These are phyloP conservation scores for Phylloscopus whistleri DNA, from an alignment of 2,113 vertebrate species.

Conservation along the genomic window DNA sequence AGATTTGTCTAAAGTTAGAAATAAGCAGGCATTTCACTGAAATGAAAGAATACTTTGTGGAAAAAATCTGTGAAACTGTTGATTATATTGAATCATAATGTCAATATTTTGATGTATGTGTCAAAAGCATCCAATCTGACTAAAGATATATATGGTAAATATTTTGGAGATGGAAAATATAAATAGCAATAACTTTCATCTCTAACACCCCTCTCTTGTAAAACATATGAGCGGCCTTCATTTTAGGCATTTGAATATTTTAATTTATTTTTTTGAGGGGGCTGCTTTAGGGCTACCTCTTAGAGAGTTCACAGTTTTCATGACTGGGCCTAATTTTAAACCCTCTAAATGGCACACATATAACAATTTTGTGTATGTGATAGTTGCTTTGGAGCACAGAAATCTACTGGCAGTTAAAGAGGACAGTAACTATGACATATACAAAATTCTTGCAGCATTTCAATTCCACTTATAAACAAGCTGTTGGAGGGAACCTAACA, in stretches of 20 bases:
- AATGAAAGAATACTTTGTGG: not conserved
- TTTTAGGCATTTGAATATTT: not conserved
- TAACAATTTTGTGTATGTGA: not conserved
- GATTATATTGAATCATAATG: not conserved
- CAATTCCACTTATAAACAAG: not conserved
- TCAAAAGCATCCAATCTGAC: not conserved
- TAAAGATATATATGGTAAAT: not conserved
- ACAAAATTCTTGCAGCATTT: not conserved
- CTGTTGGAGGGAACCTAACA: not conserved
- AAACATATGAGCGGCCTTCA: not conserved
- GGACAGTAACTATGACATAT: not conserved
- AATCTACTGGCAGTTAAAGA: not conserved
- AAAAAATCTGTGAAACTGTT: not conserved
- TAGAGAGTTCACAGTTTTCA: not conserved
- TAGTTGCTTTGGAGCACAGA: not conserved
- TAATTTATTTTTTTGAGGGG: not conserved
- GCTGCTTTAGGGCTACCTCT: not conserved
- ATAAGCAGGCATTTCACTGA: not conserved
- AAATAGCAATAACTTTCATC: not conserved
- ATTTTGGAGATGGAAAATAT: not conserved
- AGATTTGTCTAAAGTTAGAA: not conserved
- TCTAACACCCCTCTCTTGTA: not conserved
- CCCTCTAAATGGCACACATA: not conserved
- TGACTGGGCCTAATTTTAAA: not conserved
- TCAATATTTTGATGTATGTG: not conserved